A percentile compares a stretch with the other conserved stretches of the same genome.
Conservation (phyloP, 2,797 vertebrate genomes). For the Vultur gryphus region DNA sequence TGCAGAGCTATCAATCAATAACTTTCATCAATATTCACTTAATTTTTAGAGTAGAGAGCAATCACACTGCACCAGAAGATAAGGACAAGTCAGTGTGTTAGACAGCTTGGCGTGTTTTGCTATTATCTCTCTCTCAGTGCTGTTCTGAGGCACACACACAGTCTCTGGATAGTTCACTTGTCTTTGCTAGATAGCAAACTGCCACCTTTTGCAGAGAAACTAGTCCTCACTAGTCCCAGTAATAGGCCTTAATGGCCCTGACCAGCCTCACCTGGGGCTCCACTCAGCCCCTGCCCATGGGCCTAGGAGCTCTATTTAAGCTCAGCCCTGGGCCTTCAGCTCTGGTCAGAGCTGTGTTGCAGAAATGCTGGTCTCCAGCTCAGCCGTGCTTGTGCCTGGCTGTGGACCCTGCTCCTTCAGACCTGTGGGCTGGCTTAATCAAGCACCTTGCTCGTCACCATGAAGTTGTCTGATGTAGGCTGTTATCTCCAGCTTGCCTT, state of each 20-base stretch:
- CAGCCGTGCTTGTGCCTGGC: fast-evolving
- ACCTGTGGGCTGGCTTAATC: background rate
- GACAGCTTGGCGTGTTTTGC: background rate
- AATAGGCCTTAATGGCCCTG: background rate
- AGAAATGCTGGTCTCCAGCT: background rate
- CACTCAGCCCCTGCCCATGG: background rate
- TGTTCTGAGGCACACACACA: background rate
- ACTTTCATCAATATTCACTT: background rate
- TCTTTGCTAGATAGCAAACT: background rate
- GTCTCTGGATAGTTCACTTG: background rate
- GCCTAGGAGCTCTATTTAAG: background rate
- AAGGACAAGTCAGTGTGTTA: background rate
- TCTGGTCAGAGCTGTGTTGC: fast-evolving
- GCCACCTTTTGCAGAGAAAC: background rate
- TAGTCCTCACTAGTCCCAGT: background rate
- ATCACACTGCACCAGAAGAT: background rate
- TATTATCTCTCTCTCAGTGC: background rate
- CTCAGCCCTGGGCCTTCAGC: background rate
- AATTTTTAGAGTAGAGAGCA: background rate
- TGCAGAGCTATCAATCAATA: background rate
- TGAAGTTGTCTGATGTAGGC: background rate
- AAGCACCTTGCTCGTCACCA: fast-evolving
- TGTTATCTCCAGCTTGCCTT: background rate
- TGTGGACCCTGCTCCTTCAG: background rate
- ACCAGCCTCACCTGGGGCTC: background rate